Evolutionary conservation across 2,113 vertebrate species (phyloP), one percentile per base, ranked within the genome.

Genomic region (Jacana jacana): DNA sequence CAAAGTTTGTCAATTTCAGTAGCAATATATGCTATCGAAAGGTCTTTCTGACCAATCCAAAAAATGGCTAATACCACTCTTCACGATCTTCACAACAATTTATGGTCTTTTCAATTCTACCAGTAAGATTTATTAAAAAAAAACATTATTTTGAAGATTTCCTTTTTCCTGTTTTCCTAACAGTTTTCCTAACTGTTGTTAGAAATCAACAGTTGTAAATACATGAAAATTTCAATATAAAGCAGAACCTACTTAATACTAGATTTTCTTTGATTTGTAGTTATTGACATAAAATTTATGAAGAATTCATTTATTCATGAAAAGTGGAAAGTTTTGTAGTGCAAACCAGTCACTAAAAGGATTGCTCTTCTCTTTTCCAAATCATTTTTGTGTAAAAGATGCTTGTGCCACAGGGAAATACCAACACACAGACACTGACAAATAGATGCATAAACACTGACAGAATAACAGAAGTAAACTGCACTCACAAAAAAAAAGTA

Each of bases 91-190:
- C 11, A 48, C 7, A 35, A 37, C 5, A 65, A n/a, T 66, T 65
- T n/a, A 35, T 6, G 16, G 28, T 16, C 16, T 73, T 86, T 49
- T 61, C 19, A 76, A 42, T 48, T 49, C 40, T 46, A 58, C 6
- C 7, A 49, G 6, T 40, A 86, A 76, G 18, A n/a, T 19, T 22
- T 51, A 40, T 13, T 49, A 48, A 68, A 75, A 65, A 42, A 19
- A 0, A 2, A 30, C 2, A 28, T 46, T 24, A 9, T 14, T 51
- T 39, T 1, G 5, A 35, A 25, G 7, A 44, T 6, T 48, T 20
- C 3, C 22, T n/a, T 65, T 65, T 70, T 42, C 42, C 42, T 42
- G 13, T 14, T 42, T 42, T 42, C 42, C 42, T n/a, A n/a, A n/a
- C n/a, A n/a, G n/a, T n/a, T n/a, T n/a, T n/a, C n/a, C n/a, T n/a